A percentile compares a stretch with the other conserved stretches of the same genome.
These are phyloP conservation scores for Nebria ingens DNA, from an alignment of 1,140 invertebrate genomes.

Conservation along the genomic window DNA sequence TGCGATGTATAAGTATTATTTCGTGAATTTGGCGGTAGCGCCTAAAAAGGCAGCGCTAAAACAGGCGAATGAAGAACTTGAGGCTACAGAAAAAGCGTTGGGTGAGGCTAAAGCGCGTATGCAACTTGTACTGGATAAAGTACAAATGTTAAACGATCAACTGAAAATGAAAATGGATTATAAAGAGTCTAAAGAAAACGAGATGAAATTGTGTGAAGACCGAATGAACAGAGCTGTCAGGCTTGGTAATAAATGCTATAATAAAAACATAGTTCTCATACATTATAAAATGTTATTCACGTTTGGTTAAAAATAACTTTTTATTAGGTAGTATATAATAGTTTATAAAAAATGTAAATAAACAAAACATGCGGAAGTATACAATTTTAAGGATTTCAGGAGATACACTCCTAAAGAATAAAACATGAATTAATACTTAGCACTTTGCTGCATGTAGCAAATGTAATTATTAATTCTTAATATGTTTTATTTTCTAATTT, in stretches of 20 bases:
- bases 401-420: too few relatives aligned
- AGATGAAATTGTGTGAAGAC: slow-evolving; percentile 64
- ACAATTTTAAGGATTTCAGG: too few relatives aligned
- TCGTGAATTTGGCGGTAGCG: slow-evolving; percentile 42
- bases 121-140: slow-evolving; percentile 44
- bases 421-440: too few relatives aligned
- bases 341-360: too few relatives aligned
- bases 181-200: slow-evolving; percentile 55
- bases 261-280: too few relatives aligned
- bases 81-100: slow-evolving; percentile 51
- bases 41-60: slow-evolving; percentile 49
- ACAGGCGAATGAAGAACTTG: slow-evolving; percentile 48
- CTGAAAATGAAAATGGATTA: slow-evolving; percentile 51
- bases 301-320: not conserved
- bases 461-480: too few relatives aligned
- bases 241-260: slow-evolving; percentile 32
- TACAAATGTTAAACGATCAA: slow-evolving; percentile 52
- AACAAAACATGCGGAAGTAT: too few relatives aligned
- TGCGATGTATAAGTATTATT: slow-evolving; percentile 60
- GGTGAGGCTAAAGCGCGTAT: slow-evolving; percentile 46
- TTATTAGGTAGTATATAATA: not conserved
- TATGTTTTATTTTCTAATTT: too few relatives aligned
- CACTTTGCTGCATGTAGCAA: too few relatives aligned
- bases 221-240: slow-evolving; percentile 67
- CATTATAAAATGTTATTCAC: too few relatives aligned